A percentile compares a stretch with the other conserved stretches of the same genome.
These are phyloP conservation scores for Rotaria socialis DNA, from an alignment of 2,888 invertebrate genomes.

Conservation along the genomic window DNA sequence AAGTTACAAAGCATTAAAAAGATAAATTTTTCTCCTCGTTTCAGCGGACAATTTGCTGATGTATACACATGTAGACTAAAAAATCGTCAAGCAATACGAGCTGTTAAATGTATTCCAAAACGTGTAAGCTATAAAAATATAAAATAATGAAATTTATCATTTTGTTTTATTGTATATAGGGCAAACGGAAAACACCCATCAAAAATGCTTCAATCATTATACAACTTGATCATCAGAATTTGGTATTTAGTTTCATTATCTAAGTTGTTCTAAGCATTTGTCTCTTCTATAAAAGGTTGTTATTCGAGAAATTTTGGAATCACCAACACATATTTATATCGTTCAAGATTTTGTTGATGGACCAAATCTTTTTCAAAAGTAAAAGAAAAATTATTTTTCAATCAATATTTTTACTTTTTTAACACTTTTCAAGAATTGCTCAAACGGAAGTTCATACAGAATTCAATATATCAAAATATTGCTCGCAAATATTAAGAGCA, in stretches of 20 bases:
- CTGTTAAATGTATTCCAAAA: neutral
- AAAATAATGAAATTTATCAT: neutral
- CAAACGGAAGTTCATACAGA: neutral
- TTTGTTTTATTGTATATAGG: neutral
- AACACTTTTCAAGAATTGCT: neutral
- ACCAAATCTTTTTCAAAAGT: slow-evolving; percentile 14
- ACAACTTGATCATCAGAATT: slow-evolving; percentile 36
- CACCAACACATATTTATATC: neutral
- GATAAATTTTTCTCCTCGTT: neutral
- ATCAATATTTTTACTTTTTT: no score
- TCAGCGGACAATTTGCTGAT: slow-evolving; percentile 2
- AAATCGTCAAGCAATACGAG: neutral
- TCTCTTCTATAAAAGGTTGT: neutral
- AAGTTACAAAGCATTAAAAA: no score
- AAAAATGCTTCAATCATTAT: neutral
- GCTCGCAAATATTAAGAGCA: slow-evolving; percentile 1
- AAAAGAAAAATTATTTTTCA: neutral
- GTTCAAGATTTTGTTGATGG: slow-evolving; percentile 21
- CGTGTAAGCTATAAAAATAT: neutral
- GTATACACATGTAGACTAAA: slow-evolving; percentile 17
- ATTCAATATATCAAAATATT: slow-evolving; percentile 25
- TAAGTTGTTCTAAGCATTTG: no score
- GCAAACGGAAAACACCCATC: neutral
- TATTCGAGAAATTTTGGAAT: neutral
- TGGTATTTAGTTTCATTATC: neutral